phyloP scores from a whole-genome alignment of 2,113 vertebrate genomes.

The Copsychus sechellarum region DNA sequence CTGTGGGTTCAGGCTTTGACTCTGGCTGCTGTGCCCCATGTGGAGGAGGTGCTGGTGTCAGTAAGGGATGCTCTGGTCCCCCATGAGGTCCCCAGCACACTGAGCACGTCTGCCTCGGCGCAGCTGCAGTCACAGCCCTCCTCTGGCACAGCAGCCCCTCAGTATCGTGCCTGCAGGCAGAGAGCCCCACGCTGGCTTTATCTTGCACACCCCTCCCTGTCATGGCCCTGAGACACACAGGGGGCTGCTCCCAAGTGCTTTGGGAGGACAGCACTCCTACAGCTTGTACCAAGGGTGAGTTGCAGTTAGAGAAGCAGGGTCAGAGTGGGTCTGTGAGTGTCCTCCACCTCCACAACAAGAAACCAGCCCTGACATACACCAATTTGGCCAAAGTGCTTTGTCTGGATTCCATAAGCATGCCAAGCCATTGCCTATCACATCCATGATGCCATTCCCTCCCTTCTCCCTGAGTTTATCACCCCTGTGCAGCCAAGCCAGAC shows the following conservation, averaged over 20 bases:
- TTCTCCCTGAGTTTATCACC: background rate
- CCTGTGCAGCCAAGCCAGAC: background rate
- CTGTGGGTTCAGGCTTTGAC: background rate
- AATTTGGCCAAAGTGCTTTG: background rate
- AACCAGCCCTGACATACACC: background rate
- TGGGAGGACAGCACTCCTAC: background rate
- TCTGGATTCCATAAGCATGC: background rate
- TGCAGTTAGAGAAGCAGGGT: background rate
- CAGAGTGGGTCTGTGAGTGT: background rate
- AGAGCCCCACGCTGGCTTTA: background rate
- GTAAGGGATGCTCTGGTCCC: background rate
- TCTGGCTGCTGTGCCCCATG: background rate
- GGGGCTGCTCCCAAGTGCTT: background rate
- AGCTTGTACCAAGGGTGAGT: background rate
- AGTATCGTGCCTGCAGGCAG: fast-evolving
- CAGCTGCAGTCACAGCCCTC: background rate
- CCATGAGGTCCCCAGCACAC: background rate
- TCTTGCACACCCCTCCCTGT: background rate
- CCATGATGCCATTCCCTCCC: background rate
- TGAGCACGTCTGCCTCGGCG: background rate
- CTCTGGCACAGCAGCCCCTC: background rate
- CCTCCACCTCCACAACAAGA: background rate
- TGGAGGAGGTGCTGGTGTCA: background rate
- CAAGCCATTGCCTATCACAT: background rate
- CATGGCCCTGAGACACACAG: background rate